Evolutionary conservation across 2,113 vertebrate genomes (phyloP).

Genomic region (Scatophagus argus): DNA sequence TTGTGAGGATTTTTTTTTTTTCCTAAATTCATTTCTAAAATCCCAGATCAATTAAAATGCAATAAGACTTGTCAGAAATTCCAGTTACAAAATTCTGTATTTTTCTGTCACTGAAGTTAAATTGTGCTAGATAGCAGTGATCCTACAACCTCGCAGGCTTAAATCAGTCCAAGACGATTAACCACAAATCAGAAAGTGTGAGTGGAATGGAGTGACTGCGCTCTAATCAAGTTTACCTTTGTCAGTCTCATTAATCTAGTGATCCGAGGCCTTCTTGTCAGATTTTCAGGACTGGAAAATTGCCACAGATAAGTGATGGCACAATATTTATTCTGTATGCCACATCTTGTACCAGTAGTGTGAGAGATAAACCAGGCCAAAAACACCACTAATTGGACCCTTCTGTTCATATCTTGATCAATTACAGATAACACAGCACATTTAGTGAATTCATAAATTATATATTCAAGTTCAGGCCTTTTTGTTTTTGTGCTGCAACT

Average conservation of each 20-base stretch:
- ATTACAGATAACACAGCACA: constrained; percentile 56
- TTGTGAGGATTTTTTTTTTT: constrained; percentile 23
- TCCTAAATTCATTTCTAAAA: background rate
- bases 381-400: constrained; percentile 64
- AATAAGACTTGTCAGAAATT: constrained; percentile 22
- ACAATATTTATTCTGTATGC: constrained; percentile 53
- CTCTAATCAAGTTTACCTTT: constrained; percentile 72
- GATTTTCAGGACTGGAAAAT: constrained; percentile 58
- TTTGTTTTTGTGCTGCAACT: constrained; percentile 11
- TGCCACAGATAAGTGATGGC: constrained; percentile 58
- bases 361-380: constrained; percentile 46
- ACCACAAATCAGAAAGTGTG: constrained; percentile 56
- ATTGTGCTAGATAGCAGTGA: constrained; percentile 41
- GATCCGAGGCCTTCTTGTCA: constrained; percentile 38
- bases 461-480: constrained; percentile 17
- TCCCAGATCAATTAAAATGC: constrained; percentile 35
- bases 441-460: constrained; percentile 50
- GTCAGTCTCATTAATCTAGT: constrained; percentile 77
- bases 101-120: constrained; percentile 12
- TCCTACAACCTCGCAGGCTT: constrained; percentile 36
- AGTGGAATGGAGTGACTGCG: constrained; percentile 51
- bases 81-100: constrained; percentile 13
- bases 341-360: constrained; percentile 35
- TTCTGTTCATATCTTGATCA: constrained; percentile 58
- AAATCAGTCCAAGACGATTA: constrained; percentile 64